These are phyloP conservation scores for Eolophus roseicapilla DNA, from an alignment of 2,113 vertebrate genomes.

Conservation along the genomic window DNA sequence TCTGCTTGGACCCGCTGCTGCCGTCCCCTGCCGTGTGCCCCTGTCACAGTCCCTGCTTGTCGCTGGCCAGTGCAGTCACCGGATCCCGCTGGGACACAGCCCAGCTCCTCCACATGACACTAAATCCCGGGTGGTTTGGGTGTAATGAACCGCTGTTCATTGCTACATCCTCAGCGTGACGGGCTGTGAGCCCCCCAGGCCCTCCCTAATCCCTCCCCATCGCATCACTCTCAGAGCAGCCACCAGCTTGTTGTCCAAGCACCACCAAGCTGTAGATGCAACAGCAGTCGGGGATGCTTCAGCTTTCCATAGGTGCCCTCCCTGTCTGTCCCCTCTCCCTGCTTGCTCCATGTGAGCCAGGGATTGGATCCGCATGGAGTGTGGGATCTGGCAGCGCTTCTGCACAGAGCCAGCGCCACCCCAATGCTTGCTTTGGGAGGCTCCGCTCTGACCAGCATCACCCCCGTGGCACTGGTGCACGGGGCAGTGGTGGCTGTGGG, in stretches of 20 bases:
- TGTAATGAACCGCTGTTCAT: not conserved
- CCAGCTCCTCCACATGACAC: rapidly evolving
- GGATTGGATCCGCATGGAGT: rapidly evolving
- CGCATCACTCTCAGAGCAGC: not conserved
- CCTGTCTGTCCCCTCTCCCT: not conserved
- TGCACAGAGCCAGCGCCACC: rapidly evolving
- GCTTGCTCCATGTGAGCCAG: rapidly evolving
- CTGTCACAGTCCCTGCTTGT: not conserved
- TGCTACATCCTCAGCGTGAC: not conserved
- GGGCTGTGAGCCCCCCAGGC: not conserved
- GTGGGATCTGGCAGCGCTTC: not conserved
- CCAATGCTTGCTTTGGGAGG: not conserved
- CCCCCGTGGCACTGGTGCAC: rapidly evolving
- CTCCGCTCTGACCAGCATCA: rapidly evolving
- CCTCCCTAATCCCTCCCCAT: not conserved
- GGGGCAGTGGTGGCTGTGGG: rapidly evolving
- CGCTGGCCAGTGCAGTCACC: not conserved
- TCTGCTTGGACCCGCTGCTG: not conserved
- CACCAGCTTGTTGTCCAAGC: not conserved
- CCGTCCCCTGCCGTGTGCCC: not conserved
- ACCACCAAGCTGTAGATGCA: not conserved
- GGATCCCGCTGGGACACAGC: not conserved
- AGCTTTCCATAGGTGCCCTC: not conserved
- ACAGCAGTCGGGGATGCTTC: not conserved
- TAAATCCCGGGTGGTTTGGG: not conserved